Evolutionary conservation across 2,888 invertebrate species (phyloP), one percentile per base, ranked within the genome.

Genomic region (Aquatica leii): DNA sequence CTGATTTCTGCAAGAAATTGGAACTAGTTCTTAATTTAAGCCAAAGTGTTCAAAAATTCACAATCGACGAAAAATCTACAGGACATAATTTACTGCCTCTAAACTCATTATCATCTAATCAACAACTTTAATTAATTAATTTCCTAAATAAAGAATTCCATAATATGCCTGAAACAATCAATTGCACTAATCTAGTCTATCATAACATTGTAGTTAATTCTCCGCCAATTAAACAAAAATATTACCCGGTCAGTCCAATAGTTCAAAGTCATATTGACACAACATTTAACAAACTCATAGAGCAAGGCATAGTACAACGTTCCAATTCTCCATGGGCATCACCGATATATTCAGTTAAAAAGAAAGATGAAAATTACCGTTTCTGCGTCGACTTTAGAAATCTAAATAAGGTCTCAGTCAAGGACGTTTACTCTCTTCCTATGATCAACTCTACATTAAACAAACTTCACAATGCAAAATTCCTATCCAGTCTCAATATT

Each of bases 241-340:
- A n/a, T n/a, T n/a, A n/a, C n/a, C n/a, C n/a, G n/a, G n/a, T n/a
- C n/a, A n/a, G n/a, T n/a, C n/a, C n/a, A n/a, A n/a, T n/a, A n/a
- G n/a, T n/a, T n/a, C n/a, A n/a, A n/a, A n/a, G n/a, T n/a, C n/a
- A n/a, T n/a, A n/a, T n/a, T n/a, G n/a, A 50, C 21, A 12, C 8
- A 5, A 50, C n/a, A 50, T 6, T 78, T 1, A 75, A 78, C 14
- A 43, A 14, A 43, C 43, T 43, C 1, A 3, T 43, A 1, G 8
- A 15, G 15, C 12, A 43, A 12, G 17, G 17, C 8, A 43, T 43
- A 3, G 43, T 43, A n/a, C 12, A 43, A 43, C 43, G 12, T 12
- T 43, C 43, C 8, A 14, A 43, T 6, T 15, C 15, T n/a, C 43
- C 43, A 15, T 43, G 43, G 43, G 43, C 43, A 8, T 43, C 15